Evolutionary conservation across 2,797 vertebrate genomes (phyloP).

Genomic region (Dendrocincla fuliginosa): DNA sequence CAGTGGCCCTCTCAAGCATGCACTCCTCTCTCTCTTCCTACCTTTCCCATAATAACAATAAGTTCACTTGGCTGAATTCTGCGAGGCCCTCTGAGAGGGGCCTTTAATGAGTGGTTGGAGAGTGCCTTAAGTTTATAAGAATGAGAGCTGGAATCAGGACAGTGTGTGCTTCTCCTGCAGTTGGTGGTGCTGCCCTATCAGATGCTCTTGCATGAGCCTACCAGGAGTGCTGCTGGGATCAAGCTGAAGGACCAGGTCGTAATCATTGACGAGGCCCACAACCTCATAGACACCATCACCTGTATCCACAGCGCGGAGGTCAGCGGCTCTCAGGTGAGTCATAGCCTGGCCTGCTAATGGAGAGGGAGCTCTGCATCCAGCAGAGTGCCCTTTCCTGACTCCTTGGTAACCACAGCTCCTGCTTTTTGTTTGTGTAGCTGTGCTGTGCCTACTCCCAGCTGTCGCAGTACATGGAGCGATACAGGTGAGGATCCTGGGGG

Average conservation of each 20-base stretch:
- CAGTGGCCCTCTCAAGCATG: background rate
- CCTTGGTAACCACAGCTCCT: background rate
- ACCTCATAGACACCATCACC: constrained; percentile 93
- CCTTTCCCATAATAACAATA: background rate
- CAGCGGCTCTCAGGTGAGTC: constrained; percentile 89
- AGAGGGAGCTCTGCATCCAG: background rate
- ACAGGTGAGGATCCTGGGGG: constrained; percentile 78
- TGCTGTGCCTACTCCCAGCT: constrained; percentile 94
- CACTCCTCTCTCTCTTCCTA: background rate
- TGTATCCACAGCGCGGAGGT: constrained; percentile 89
- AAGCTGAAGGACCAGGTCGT: constrained; percentile 91
- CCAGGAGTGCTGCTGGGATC: constrained; percentile 88
- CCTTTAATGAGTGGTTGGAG: background rate
- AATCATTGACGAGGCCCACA: constrained; percentile 97
- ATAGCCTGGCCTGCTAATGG: background rate
- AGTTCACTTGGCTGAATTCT: background rate
- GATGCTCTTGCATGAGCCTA: constrained; percentile 90
- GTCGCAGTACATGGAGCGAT: constrained; percentile 89
- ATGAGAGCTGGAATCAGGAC: background rate
- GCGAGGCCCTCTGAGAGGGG: rapidly evolving
- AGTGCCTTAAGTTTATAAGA: background rate
- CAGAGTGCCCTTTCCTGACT: background rate
- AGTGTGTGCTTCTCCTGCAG: constrained; percentile 65
- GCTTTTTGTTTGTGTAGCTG: constrained; percentile 75
- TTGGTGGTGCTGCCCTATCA: constrained; percentile 97